Base-by-base conservation (phyloP, 2,797 vertebrate species). In the Meda fulgida region DNA sequence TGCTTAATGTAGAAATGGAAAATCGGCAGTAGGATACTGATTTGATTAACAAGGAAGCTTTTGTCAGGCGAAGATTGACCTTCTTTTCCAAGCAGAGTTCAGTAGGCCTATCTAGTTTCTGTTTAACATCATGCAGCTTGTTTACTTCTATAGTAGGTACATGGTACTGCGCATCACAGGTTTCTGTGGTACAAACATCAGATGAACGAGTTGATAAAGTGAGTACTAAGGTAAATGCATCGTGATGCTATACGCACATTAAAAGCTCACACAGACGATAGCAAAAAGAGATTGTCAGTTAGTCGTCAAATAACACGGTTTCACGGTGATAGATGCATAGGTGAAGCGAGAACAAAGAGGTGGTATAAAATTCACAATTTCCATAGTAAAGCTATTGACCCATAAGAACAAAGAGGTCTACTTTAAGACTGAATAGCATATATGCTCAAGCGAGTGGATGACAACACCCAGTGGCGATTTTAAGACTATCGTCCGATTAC, bases 201-300 rank as follows among this genome's bases (percentile, higher is more conserved):
- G 10, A 40, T 40, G 29, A 40, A 55, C 18, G 48, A 51, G 13
- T 16, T 18, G 38, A n/a, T 75, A 36, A 66, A 53, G 40, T 48
- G 81, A 83, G 21, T 9, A 75, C 70, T 34, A 51, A 60, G 29
- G 21, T 73, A 18, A 73, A 26, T 83, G 51, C 51, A 26, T 38
- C 38, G 48, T 72, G 26, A 72, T 46, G 81, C 70, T 36, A n/a
- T n/a, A 75, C 10, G 60, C 82, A 78, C 40, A 53, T 84, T 67
- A n/a, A 83, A 76, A 77, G 82, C 82, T 43, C 82, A 83, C 60
- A 58, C 48, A 58, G 63, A 55, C 46, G 8, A 84, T 16, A 55
- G 73, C 82, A 69, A 69, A 77, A 43, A 77, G 82, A 84, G 86
- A 81, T 81, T 84, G 82, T 87, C 85, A 53, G 55, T 83, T 55